These are phyloP conservation scores for Neostethus bicornis DNA, from an alignment of 2,797 vertebrate species.

Conservation along the genomic window DNA sequence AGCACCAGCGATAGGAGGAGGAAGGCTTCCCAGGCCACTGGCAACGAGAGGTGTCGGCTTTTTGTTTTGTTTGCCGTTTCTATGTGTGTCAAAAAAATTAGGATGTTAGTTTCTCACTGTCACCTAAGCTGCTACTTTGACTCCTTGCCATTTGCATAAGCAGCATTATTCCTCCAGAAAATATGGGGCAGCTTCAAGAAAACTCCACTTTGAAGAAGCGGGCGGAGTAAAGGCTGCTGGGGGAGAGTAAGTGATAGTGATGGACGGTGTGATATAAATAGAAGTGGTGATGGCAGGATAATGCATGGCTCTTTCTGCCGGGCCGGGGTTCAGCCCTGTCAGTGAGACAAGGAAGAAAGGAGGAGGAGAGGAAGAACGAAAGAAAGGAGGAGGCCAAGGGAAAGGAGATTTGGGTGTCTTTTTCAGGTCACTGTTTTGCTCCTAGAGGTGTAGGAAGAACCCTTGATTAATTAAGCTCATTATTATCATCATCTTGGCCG, in stretches of 20 bases:
- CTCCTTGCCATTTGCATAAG: constrained; percentile 78
- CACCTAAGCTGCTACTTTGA: constrained; percentile 66
- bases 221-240: constrained; percentile 65
- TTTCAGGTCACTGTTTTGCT: constrained; percentile 81
- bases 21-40: constrained; percentile 50
- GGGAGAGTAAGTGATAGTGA: constrained; percentile 85
- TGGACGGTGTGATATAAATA: constrained; percentile 88
- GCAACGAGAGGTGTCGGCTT: constrained; percentile 58
- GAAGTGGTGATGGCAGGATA: constrained; percentile 85
- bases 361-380: constrained; percentile 42
- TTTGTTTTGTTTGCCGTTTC: constrained; percentile 66
- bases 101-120: constrained; percentile 76
- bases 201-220: constrained; percentile 75
- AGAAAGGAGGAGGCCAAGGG: constrained; percentile 24
- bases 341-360: constrained; percentile 72
- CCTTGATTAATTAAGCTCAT: constrained; percentile 85
- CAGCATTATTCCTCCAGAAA: constrained; percentile 72
- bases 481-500: constrained; percentile 79
- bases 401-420: constrained; percentile 71
- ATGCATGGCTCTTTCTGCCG: constrained; percentile 82
- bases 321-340: constrained; percentile 81
- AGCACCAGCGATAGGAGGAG: constrained; percentile 34
- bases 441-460: constrained; percentile 79
- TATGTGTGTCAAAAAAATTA: constrained; percentile 62
- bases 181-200: constrained; percentile 85